phyloP scores from a whole-genome alignment of 2,888 invertebrate genomes.

The Hirtodrosophila duncani region DNA sequence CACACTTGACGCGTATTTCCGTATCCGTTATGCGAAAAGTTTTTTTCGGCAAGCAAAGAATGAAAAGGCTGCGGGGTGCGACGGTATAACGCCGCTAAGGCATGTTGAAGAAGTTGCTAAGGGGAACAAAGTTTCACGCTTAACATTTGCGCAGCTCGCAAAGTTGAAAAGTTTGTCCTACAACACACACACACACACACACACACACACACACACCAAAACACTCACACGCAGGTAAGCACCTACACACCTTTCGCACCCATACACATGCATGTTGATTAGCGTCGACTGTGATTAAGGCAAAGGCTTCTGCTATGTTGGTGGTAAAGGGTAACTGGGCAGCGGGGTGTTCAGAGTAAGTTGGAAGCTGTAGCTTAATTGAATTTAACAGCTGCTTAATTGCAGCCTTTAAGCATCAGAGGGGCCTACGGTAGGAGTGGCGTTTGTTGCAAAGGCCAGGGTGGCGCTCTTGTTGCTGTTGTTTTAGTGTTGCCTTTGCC shows the following conservation, averaged over 20 bases:
- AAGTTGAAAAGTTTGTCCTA: constrained; percentile 62
- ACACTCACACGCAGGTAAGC: constrained; percentile 8
- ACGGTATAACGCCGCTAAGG: constrained; percentile 6
- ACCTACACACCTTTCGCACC: too few relatives aligned
- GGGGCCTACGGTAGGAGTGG: constrained; percentile 19
- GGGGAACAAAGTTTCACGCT: constrained; percentile 56
- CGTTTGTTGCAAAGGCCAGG: constrained; percentile 1
- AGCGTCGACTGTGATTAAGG: constrained; percentile 48
- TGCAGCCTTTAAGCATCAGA: constrained; percentile 34
- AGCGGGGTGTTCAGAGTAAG: background rate
- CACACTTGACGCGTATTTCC: constrained; percentile 69
- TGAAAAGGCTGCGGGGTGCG: constrained; percentile 10
- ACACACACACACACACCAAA: constrained; percentile 5
- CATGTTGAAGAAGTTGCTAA: constrained; percentile 31
- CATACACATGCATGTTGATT: constrained; percentile 51
- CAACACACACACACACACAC: constrained; percentile 18
- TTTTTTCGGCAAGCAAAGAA: constrained; percentile 27
- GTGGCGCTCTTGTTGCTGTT: constrained; percentile 4
- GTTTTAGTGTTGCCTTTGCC: constrained; percentile 1
- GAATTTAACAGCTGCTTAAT: constrained; percentile 72
- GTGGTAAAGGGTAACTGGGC: constrained; percentile 28
- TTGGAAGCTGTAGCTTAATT: constrained; percentile 59
- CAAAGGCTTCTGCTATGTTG: constrained; percentile 20
- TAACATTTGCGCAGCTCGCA: constrained; percentile 58
- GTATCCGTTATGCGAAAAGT: constrained; percentile 72